Evolutionary conservation across 2,797 vertebrate genomes (phyloP), one percentile per base, ranked within the genome.

Genomic region (Chromis chromis): DNA sequence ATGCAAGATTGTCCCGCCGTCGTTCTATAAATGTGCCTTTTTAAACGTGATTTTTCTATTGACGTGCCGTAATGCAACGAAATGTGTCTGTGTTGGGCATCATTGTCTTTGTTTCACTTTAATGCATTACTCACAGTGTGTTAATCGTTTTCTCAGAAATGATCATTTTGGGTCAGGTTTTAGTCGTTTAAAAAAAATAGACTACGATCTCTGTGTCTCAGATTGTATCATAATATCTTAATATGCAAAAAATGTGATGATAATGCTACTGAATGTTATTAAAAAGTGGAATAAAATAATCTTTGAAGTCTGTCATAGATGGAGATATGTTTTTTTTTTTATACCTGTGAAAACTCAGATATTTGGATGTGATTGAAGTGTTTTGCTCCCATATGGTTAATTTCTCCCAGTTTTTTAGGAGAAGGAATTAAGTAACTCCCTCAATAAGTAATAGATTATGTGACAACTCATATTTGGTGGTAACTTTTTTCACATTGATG

Each of bases 1-100:
- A 93, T 91, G 91, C 60, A 66, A 28, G 27, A 75, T 11, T 19
- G 56, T 75, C 73, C 72, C 71, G 24, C 27, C 67, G 53, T 68
- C 62, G 71, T 80, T 76, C 56, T 49, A 65, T 81, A 31, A 76
- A 59, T 74, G 90, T 91, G 90, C 90, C 90, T 91, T 91, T 89
- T 82, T 65, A 58, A 60, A 65, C 24, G 10, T 61, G 1, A 55
- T 67, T 66, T 33, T 74, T 83, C 36, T 68, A 68, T 39, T 55
- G 40, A 49, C 25, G 65, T 82, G 40, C 64, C 56, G 53, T 36
- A 50, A 58, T 65, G 36, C 50, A 61, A 83, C 28, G 28, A 39
- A 55, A 25, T 0, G 14, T 42, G 24, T 46, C 21, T 60, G 52
- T 74, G 50, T 22, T 31, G 24, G 48, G 13, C 17, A 6, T 60